These are phyloP conservation scores for Phrynosoma blainvillii DNA, from an alignment of 2,113 vertebrate genomes.

Conservation along the genomic window DNA sequence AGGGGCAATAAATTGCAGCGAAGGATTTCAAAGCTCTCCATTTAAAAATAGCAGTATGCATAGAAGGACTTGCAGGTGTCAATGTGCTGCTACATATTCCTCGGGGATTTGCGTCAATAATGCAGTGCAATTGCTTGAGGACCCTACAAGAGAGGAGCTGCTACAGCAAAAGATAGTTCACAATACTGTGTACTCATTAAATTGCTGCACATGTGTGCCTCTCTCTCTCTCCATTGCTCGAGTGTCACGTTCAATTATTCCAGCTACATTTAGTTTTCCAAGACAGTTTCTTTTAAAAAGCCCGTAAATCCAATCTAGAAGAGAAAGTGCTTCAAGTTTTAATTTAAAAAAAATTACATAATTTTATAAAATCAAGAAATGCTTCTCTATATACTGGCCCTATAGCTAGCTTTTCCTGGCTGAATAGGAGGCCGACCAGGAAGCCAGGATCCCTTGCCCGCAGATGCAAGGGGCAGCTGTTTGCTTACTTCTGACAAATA, in stretches of 20 bases:
- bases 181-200: background rate
- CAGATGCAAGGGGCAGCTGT: constrained; percentile 62
- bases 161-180: constrained; percentile 30
- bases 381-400: background rate
- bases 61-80: background rate
- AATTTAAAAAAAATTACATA: background rate
- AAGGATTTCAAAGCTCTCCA: constrained; percentile 55
- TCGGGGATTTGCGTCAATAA: background rate
- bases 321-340: background rate
- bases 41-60: background rate
- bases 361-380: background rate
- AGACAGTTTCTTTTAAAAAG: constrained; percentile 12
- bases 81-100: background rate
- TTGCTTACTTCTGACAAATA: constrained; percentile 59
- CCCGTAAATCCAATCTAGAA: background rate
- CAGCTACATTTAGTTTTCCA: constrained; percentile 4
- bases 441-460: constrained; percentile 17
- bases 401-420: background rate
- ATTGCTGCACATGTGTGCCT: background rate
- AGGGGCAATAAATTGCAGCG: constrained; percentile 64
- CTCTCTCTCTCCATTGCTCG: background rate
- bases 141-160: background rate
- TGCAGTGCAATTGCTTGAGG: constrained; percentile 22
- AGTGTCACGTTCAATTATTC: constrained; percentile 2
- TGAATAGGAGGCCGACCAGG: constrained; percentile 38